Evolutionary conservation across 2,113 vertebrate species (phyloP).

Genomic region (Notarius quadriscutis): DNA sequence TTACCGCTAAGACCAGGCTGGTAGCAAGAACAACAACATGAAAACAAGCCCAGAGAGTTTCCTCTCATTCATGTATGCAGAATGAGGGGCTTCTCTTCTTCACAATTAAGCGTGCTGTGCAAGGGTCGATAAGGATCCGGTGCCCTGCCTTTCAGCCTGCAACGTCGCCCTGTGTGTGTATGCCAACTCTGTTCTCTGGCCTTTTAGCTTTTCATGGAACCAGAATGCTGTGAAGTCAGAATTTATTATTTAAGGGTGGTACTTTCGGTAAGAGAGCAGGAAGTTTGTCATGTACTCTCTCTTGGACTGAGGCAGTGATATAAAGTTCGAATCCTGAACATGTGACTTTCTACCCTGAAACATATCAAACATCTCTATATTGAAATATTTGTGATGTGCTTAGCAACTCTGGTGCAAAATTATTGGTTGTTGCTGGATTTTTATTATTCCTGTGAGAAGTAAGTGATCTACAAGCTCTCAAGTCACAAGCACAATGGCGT

Average conservation of each 20-base stretch:
- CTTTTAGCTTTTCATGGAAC: slow-evolving; percentile 6
- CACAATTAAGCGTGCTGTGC: slow-evolving; percentile 59
- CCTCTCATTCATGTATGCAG: slow-evolving; percentile 75
- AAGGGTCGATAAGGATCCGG: slow-evolving; percentile 64
- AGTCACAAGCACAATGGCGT: not conserved
- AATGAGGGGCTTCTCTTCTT: slow-evolving; percentile 60
- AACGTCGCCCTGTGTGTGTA: slow-evolving; percentile 14
- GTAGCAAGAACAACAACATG: slow-evolving; percentile 70
- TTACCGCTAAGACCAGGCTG: slow-evolving; percentile 58
- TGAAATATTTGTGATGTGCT: not conserved
- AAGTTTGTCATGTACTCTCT: not conserved
- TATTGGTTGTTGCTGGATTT: not conserved
- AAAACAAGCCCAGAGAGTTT: slow-evolving; percentile 75
- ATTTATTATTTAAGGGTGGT: slow-evolving; percentile 6
- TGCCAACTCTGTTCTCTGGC: slow-evolving; percentile 18
- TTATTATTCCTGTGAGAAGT: not conserved
- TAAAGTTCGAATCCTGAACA: not conserved
- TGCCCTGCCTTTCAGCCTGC: slow-evolving; percentile 37
- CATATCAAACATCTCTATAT: not conserved
- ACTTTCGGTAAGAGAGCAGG: not conserved
- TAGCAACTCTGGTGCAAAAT: not conserved
- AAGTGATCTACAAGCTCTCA: not conserved
- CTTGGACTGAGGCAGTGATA: not conserved
- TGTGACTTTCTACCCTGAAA: not conserved
- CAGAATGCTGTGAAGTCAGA: slow-evolving; percentile 1